Percentiles rank a stretch among this genome's conserved stretches.
These are phyloP conservation scores for Caenorhabditis sp. DNA, from an alignment of 2,888 invertebrate species.

Conservation along the genomic window DNA sequence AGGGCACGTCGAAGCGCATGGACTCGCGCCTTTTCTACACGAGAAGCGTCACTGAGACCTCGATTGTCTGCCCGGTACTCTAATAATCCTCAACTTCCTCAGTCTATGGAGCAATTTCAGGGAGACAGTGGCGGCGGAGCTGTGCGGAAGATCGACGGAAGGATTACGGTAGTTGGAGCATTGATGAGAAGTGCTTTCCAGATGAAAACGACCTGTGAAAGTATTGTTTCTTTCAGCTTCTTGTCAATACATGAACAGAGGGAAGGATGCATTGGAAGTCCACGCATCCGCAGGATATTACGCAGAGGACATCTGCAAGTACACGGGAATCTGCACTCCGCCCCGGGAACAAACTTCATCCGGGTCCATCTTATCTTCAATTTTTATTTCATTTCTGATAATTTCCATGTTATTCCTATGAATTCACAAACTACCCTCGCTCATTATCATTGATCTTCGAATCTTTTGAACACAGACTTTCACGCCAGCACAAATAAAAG, in stretches of 20 bases:
- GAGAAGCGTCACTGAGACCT: slow-evolving; percentile 1
- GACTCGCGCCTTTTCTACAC: slow-evolving; percentile 2
- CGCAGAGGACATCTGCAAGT: background rate
- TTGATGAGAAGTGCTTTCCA: background rate
- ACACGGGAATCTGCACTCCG: slow-evolving; percentile 18
- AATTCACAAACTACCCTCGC: no score
- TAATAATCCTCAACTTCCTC: no score
- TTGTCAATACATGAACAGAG: background rate
- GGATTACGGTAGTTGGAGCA: slow-evolving; percentile 19
- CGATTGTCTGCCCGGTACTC: background rate
- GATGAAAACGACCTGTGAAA: background rate
- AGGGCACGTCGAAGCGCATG: background rate
- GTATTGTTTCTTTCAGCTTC: background rate
- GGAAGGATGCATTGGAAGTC: background rate
- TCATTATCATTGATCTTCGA: no score
- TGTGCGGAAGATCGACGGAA: background rate
- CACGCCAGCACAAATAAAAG: no score
- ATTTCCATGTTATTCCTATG: no score
- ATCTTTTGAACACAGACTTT: no score
- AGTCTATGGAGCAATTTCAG: no score
- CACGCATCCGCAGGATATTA: slow-evolving; percentile 6
- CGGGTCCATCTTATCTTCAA: no score
- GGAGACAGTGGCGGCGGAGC: slow-evolving; percentile 21
- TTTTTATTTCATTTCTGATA: no score
- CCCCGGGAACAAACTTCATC: no score